Conservation (phyloP, 1,140 invertebrate genomes). For the Aethina tumida region DNA sequence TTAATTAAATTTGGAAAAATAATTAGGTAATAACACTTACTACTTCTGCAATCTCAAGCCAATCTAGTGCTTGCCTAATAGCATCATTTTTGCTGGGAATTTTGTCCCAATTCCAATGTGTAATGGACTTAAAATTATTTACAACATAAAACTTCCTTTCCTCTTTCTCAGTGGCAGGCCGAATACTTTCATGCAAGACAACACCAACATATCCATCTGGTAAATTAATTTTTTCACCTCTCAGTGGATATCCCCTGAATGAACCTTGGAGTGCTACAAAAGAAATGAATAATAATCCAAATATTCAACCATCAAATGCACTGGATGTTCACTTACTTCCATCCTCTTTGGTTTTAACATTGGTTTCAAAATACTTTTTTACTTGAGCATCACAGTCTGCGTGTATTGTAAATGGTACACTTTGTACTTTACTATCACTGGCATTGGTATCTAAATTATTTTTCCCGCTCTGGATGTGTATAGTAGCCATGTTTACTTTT, state of each 20-base stretch:
- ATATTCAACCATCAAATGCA: too few relatives aligned
- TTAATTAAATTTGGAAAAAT: too few relatives aligned
- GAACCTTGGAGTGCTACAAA: conserved; percentile 42
- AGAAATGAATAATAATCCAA: conserved; percentile 2
- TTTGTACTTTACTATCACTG: conserved; percentile 46
- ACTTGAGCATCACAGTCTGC: conserved; percentile 60
- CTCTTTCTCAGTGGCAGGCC: conserved; percentile 44
- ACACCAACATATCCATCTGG: conserved; percentile 57
- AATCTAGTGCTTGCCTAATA: conserved; percentile 54
- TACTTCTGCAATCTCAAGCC: conserved; percentile 65
- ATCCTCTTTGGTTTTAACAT: conserved; percentile 40
- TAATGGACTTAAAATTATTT: conserved; percentile 52
- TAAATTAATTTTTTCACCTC: conserved; percentile 48
- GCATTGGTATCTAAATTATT: conserved; percentile 34
- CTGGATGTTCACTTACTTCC: conserved; percentile 22
- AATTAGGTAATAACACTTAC: conserved; percentile 46
- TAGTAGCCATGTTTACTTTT: too few relatives aligned
- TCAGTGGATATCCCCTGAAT: conserved; percentile 58
- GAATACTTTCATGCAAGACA: conserved; percentile 52
- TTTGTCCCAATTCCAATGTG: conserved; percentile 74
- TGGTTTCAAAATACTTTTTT: conserved; percentile 55
- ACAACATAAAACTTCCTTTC: conserved; percentile 51
- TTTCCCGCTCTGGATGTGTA: conserved; percentile 42
- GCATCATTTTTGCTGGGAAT: conserved; percentile 58
- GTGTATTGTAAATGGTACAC: conserved; percentile 64